Evolutionary conservation across 2,113 vertebrate species (phyloP).

Genomic region (Protomyctophum bolini): DNA sequence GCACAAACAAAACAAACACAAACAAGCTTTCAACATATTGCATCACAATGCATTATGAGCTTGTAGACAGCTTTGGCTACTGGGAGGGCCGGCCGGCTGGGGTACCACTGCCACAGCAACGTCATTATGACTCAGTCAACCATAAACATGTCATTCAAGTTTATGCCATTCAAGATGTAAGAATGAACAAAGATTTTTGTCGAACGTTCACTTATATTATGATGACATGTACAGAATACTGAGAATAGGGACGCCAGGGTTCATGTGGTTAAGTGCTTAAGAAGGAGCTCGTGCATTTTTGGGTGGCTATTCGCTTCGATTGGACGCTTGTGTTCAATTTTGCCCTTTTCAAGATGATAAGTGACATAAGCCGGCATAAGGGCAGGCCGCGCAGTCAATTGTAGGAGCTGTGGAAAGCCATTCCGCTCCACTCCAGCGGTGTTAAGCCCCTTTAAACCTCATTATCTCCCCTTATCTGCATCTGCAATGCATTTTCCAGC

Average conservation of each 20-base stretch:
- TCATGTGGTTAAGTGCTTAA: not conserved
- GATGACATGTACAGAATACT: not conserved
- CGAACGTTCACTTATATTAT: too few relatives aligned
- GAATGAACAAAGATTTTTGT: too few relatives aligned
- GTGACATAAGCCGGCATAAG: constrained; percentile 54
- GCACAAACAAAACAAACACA: too few relatives aligned
- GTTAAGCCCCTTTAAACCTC: constrained; percentile 59
- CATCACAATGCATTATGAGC: too few relatives aligned
- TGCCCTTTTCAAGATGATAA: constrained; percentile 56
- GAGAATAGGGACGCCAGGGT: not conserved
- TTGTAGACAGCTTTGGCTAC: too few relatives aligned
- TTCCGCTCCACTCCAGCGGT: constrained; percentile 39
- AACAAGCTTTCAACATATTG: too few relatives aligned
- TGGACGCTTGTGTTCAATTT: constrained; percentile 25
- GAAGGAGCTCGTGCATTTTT: constrained; percentile 20
- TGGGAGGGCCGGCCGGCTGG: too few relatives aligned
- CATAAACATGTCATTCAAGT: too few relatives aligned
- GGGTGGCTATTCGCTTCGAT: constrained; percentile 38
- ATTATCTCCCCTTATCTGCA: constrained; percentile 46
- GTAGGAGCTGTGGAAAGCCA: constrained; percentile 43
- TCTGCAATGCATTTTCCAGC: constrained; percentile 51
- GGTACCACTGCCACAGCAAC: too few relatives aligned
- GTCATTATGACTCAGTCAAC: too few relatives aligned
- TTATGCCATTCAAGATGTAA: too few relatives aligned
- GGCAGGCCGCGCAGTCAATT: constrained; percentile 52